Evolutionary conservation across 1,140 invertebrate genomes (phyloP).

Genomic region (Drosophila neocordata): DNA sequence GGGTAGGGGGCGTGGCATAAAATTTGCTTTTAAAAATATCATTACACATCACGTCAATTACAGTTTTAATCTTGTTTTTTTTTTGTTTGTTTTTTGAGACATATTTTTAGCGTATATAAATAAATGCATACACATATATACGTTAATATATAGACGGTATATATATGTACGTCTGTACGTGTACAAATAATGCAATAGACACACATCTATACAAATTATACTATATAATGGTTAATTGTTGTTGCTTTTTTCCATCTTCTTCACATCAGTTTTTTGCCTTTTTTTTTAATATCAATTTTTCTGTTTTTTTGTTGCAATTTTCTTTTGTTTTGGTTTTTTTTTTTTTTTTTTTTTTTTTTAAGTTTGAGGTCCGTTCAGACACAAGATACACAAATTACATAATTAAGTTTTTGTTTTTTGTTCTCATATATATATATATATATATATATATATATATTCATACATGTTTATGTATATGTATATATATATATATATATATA

Average conservation of each 20-base stretch:
- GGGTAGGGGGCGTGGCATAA: conserved; percentile 59
- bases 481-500: background rate
- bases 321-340: too few relatives aligned
- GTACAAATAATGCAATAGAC: conserved; percentile 81
- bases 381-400: conserved; percentile 70
- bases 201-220: conserved; percentile 81
- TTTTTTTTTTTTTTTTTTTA: conserved; percentile 35
- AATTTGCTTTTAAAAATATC: conserved; percentile 82
- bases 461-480: background rate
- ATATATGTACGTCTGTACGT: conserved; percentile 63
- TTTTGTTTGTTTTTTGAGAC: conserved; percentile 52
- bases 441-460: conserved; percentile 26
- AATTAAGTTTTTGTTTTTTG: conserved; percentile 42
- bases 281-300: conserved; percentile 41
- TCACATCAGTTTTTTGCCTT: conserved; percentile 25
- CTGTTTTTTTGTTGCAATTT: conserved; percentile 16
- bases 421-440: conserved; percentile 5
- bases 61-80: conserved; percentile 64
- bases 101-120: conserved; percentile 75
- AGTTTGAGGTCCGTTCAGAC: conserved; percentile 80
- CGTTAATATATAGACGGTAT: conserved; percentile 58
- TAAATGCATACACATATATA: conserved; percentile 69
- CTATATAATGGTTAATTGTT: conserved; percentile 74
- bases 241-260: conserved; percentile 40
- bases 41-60: conserved; percentile 81